Percentiles rank a stretch among this genome's conserved stretches.
These are phyloP conservation scores for Lepidocolaptes lacrymiger DNA, from an alignment of 2,797 vertebrate genomes.

Conservation along the genomic window DNA sequence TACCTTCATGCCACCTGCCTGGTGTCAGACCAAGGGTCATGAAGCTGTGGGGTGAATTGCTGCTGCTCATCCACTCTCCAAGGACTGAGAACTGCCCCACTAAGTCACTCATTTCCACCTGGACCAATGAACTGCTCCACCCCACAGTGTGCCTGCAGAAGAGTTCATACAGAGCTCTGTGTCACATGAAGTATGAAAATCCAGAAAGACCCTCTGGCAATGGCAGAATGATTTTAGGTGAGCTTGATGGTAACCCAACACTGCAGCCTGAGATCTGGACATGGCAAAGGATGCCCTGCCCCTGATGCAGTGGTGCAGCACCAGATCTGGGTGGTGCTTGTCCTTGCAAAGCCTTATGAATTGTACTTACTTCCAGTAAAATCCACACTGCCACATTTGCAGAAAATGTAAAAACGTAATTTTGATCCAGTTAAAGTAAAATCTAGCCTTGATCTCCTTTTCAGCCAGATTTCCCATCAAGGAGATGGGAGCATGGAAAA, in stretches of 20 bases:
- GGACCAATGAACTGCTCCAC: not conserved
- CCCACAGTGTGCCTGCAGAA: rapidly evolving
- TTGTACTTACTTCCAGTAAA: not conserved
- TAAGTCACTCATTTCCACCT: not conserved
- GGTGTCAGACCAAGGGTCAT: not conserved
- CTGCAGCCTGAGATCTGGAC: not conserved
- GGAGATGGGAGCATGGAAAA: not conserved
- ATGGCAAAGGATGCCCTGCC: not conserved
- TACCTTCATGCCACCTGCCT: not conserved
- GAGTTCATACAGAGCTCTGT: not conserved
- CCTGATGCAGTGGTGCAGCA: not conserved
- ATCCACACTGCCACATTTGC: not conserved
- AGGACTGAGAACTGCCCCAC: not conserved
- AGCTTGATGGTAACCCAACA: not conserved
- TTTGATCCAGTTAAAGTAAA: not conserved
- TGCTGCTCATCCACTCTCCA: not conserved
- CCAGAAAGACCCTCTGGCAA: not conserved
- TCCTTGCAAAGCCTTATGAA: not conserved
- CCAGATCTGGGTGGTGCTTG: not conserved
- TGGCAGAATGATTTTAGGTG: not conserved
- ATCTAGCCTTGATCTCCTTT: not conserved
- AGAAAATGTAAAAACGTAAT: not conserved
- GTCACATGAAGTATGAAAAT: not conserved
- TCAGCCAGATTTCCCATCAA: not conserved
- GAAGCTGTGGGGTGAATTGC: not conserved